Base-by-base conservation (phyloP, 2,113 vertebrate species). In the Sula dactylatra region DNA sequence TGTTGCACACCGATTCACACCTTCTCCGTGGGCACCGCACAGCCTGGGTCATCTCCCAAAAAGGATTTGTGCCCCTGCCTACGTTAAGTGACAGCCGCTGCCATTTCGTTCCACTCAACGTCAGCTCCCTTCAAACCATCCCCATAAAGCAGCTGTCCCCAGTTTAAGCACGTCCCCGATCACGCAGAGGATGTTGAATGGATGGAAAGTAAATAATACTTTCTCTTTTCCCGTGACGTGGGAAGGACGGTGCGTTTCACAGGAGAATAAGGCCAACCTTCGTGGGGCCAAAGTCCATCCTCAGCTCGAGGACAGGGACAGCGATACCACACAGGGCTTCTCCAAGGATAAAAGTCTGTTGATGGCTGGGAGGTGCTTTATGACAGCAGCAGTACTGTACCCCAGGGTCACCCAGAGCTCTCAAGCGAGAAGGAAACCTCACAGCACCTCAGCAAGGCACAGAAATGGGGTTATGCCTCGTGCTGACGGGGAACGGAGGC, bases 171-270 rank as follows among this genome's bases (percentile, higher is more conserved):
- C 58, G 27, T 64, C 52, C 52, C 52, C 1, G 0, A 19, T 59
- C 52, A 47, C 6, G 11, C 1, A 50, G 17, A 44, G 81, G 66
- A 17, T 2, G 1, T 0, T 16, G 44, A 38, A 61, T 2, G 42
- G 59, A 49, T 44, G 32, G 52, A 79, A 86, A 90, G 24, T 16
- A 90, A 72, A 49, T 5, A n/a, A 7, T 2, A 12, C 10, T 21
- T 64, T 79, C 65, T 49, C 44, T 65, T 93, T 19, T 36, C 36
- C 55, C 1, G 5, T 45, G 42, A n/a, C 11, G 17, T 16, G 66
- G 54, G 49, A 82, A 34, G 52, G 31, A 58, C 32, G 0, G 0
- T 40, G 40, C 36, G 3, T 38, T 86, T 72, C 58, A 40, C 49
- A 54, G 71, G 24, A 82, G n/a, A 22, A 24, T 22, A 64, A 42